Base-by-base conservation (phyloP, 1,140 invertebrate species). In the Tetragnatha versicolor region DNA sequence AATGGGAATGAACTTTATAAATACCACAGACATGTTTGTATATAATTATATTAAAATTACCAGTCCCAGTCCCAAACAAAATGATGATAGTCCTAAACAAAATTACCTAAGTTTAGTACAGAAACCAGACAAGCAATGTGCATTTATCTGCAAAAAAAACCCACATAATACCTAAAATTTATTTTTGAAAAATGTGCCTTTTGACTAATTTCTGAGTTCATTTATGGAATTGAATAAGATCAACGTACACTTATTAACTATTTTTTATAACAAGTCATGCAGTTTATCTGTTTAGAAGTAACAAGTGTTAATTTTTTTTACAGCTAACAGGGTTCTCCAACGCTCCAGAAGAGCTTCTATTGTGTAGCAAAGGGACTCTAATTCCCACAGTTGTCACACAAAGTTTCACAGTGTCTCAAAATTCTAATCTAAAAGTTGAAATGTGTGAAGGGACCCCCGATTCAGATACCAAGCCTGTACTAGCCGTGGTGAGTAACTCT, bases 341-440 rank as follows among this genome's bases (percentile, higher is more conserved):
- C 55, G 39, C 45, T 25, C 42, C 60, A 5, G 61, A 55, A 33
- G 60, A 77, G 39, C 42, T 77, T 65, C 22, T 77, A 17, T 25
- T 77, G 7, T 77, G 73, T 29, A 39, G 73, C 39, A 51, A 66
- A 77, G 73, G 73, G 22, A 77, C 73, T 17, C 22, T 65, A 10
- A 77, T 77, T 12, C 73, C 73, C 20, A 77, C 73, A 14, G 47
- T 77, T 31, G 42, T 77, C 12, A 77, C 73, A 60, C 60, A 77
- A 35, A 77, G 60, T 29, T 77, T 77, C 31, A 65, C 45, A 65
- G 73, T 66, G 12, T 53, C 42, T 27, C 25, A 65, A 77, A 45
- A 29, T 39, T 29, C 42, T 25, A 53, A 65, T 66, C 37, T 65
- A 5, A 77, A 77, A 77, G 73, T 77, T 20, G 73, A 77, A 77